Base-by-base conservation (phyloP, 2,888 invertebrate genomes). In the Patella caerulea region DNA sequence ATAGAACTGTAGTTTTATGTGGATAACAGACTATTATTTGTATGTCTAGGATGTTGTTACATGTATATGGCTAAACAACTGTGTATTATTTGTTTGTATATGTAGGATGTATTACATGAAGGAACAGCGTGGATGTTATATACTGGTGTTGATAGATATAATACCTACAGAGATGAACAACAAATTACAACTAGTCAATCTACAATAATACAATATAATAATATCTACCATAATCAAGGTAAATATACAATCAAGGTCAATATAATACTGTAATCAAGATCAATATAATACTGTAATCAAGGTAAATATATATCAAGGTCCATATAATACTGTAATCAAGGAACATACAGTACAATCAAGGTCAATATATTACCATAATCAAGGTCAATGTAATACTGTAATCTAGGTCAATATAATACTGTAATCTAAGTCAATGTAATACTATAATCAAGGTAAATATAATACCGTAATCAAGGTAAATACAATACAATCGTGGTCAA, bases 191-290 rank as follows among this genome's bases (percentile, higher is more conserved):
- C 77, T n/a, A 82, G 83, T 77, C 77, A 81, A 71, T 82, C 80
- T 72, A 85, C 87, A 75, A 85, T 86, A 11, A 81, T 90, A 14
- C 86, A 87, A 73, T 88, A 87, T 78, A 90, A 90, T 83, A 88
- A 87, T 76, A 86, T 90, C 56, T 90, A 85, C 75, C 86, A 88
- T 74, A 90, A 90, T 77, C 83, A 84, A 79, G 88, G 90, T 90
- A 77, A 29, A 72, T 17, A 34, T 34, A 34, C 34, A 45, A 45
- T 45, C 45, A 45, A 45, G 34, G 34, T 45, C 4, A 45, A 9
- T 45, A 45, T 45, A 9, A 34, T 34, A 34, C 34, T 34, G 34
- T 34, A 34, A 34, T 45, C 45, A 45, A 45, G 45, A 9, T 45
- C 0, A 45, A 45, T 45, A 9, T 45, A 9, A 45, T 45, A 9